Conservation (phyloP, 2,888 invertebrate genomes). For the Marronus borbonicus region DNA sequence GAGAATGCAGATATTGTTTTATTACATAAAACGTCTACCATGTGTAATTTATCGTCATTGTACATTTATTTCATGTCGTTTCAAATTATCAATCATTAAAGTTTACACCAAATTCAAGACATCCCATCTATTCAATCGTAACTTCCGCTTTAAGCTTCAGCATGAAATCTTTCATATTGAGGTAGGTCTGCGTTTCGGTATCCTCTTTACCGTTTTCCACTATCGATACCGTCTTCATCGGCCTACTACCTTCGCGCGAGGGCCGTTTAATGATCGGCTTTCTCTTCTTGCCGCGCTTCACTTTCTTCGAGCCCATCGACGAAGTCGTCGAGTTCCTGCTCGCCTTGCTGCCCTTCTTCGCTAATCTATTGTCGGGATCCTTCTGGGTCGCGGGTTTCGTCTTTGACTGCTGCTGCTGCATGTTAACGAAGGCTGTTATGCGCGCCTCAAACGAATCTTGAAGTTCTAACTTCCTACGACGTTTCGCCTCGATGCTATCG, state of each 20-base stretch:
- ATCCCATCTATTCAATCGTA: no score
- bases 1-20: no score
- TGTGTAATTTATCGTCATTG: no score
- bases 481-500: constrained; percentile 47
- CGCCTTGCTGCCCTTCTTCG: constrained; percentile 6
- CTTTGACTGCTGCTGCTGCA: background rate
- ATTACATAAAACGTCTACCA: no score
- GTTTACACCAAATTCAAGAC: no score
- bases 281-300: background rate
- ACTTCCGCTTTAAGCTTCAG: background rate
- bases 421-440: background rate
- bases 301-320: background rate
- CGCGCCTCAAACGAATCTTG: constrained; percentile 7
- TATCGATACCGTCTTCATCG: constrained; percentile 7
- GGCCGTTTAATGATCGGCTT: constrained; percentile 36
- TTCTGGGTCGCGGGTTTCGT: background rate
- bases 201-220: constrained; percentile 36
- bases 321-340: constrained; percentile 22
- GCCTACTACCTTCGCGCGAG: constrained; percentile 7
- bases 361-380: background rate
- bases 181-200: constrained; percentile 42
- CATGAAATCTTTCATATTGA: constrained; percentile 43
- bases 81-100: no score
- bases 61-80: no score
- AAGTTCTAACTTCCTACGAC: constrained; percentile 18